A percentile compares a stretch with the other conserved stretches of the same genome.
phyloP scores from a whole-genome alignment of 2,797 vertebrate species.

The Rhincodon typus region DNA sequence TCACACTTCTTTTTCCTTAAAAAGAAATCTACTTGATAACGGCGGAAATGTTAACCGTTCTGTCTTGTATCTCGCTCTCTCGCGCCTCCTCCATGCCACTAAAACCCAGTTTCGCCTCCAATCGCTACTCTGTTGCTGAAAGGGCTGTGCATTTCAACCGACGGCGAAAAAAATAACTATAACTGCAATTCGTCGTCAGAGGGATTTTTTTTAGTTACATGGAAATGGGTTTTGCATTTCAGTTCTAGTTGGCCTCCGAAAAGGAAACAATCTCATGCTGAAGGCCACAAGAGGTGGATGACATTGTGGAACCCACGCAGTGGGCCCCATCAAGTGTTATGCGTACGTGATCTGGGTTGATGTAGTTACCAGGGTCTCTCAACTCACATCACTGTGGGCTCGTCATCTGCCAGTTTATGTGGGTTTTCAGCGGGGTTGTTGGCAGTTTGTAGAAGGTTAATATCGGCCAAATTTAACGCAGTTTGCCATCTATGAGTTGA shows the following conservation, averaged over 20 bases:
- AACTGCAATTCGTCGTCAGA: not conserved
- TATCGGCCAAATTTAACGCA: no score
- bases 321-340: slow-evolving; percentile 18
- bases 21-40: not conserved
- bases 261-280: not conserved
- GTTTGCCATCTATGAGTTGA: no score
- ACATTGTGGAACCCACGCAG: not conserved
- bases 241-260: not conserved
- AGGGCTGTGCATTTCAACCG: not conserved
- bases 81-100: not conserved
- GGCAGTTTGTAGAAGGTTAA: not conserved
- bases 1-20: not conserved
- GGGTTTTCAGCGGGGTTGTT: not conserved
- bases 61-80: not conserved
- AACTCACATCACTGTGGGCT: not conserved
- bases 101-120: not conserved
- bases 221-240: not conserved
- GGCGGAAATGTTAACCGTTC: not conserved
- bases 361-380: not conserved
- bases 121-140: not conserved
- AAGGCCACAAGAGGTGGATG: not conserved
- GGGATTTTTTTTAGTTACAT: not conserved
- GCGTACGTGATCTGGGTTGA: not conserved
- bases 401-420: not conserved
- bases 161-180: not conserved